Base-by-base conservation (phyloP, 2,797 vertebrate species). In the Hypotaenidia okinawae region DNA sequence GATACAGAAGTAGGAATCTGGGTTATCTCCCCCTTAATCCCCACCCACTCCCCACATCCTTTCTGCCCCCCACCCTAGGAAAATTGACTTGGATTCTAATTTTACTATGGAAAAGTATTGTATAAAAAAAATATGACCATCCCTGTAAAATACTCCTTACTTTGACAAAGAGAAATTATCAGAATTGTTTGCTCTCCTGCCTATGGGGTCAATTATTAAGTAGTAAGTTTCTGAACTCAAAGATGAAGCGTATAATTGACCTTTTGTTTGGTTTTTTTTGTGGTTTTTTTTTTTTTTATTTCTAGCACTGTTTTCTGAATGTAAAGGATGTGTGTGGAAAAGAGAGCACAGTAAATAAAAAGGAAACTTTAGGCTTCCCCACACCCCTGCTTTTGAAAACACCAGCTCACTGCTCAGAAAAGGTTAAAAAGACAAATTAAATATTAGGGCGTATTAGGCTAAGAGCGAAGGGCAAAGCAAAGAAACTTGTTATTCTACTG, bases 111-210 rank as follows among this genome's bases (percentile, higher is more conserved):
- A 66, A 61, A 43, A 91, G 6, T 51, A 4, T 15, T 72, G 23
- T 68, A 18, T 83, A 32, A 67, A 77, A 45, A n/a, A 54, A 68
- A 89, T 32, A 49, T 82, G n/a, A 28, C 39, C 76, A 51, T 80
- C 25, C 13, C 54, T 51, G 14, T 43, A 49, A 79, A 61, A 64
- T 19, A 3, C 8, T 85, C 10, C 16, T 41, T 89, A 28, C 39
- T 70, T 91, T 32, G 11, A 64, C 41, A 57, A 79, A 81, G 66
- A 88, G 24, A 51, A 89, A 61, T 82, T 80, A 78, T 39, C 61
- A 85, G 35, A 86, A 64, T 83, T 70, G 52, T 33, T 95, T 91
- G 23, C 39, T 87, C 90, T 82, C n/a, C 47, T 94, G 75, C 25
- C n/a, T 85, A 10, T 78, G 66, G 5, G 22, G 21, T 15, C 35